Evolutionary conservation across 2,888 invertebrate genomes (phyloP).

Genomic region (Cybosia mesomella): DNA sequence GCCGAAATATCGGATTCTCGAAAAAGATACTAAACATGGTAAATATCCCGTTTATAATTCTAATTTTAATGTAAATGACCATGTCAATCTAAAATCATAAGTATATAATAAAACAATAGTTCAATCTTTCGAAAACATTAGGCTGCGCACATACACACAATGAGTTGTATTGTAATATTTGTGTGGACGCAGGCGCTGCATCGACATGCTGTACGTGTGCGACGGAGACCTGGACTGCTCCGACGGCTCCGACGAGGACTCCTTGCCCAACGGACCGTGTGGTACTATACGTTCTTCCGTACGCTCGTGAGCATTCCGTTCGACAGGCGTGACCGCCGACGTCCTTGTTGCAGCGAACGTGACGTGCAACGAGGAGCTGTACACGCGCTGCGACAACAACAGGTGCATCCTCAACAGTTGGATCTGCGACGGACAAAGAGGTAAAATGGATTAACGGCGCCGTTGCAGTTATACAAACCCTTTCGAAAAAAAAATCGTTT

Average conservation of each 20-base stretch:
- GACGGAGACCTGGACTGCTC: constrained; percentile 92
- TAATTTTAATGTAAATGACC: too few species aligned
- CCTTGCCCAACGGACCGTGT: constrained; percentile 87
- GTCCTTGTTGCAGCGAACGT: constrained; percentile 69
- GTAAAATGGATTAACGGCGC: too few species aligned
- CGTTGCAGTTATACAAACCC: too few species aligned
- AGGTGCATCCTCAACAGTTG: constrained; percentile 89
- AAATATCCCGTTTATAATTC: too few species aligned
- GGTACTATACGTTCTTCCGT: constrained; percentile 65
- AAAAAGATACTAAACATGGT: too few species aligned
- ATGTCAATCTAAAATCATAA: too few species aligned
- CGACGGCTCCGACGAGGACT: constrained; percentile 92
- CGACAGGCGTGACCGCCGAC: not conserved
- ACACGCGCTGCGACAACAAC: constrained; percentile 88
- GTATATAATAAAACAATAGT: too few species aligned
- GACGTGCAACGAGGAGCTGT: constrained; percentile 83
- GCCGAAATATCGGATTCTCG: too few species aligned
- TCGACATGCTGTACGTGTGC: constrained; percentile 90
- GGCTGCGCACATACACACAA: too few species aligned
- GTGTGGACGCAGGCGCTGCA: constrained; percentile 86
- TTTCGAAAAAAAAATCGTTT: too few species aligned
- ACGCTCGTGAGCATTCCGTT: not conserved
- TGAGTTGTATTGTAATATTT: not conserved
- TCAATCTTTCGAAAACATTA: too few species aligned
- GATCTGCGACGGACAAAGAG: constrained; percentile 88